Conservation (phyloP, 2,888 invertebrate genomes). For the Caenorhabditis becei region DNA sequence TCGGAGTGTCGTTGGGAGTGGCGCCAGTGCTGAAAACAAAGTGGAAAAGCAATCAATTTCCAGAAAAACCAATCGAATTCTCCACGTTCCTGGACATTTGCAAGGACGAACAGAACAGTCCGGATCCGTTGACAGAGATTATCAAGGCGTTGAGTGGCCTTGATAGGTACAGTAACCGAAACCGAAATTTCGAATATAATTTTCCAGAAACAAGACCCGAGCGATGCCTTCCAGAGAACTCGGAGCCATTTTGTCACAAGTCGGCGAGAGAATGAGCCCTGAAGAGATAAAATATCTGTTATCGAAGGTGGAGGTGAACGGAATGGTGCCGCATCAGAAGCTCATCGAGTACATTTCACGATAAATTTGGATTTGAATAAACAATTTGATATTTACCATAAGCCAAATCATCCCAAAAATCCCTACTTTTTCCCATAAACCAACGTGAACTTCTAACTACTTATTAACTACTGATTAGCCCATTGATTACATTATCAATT, state of each 20-base stretch:
- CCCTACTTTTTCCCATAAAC: too few relatives aligned
- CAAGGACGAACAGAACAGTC: conserved; percentile 64
- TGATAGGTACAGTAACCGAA: conserved; percentile 55
- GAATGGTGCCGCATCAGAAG: conserved; percentile 71
- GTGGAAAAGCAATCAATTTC: too few relatives aligned
- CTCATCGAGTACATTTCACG: conserved; percentile 67
- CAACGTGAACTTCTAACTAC: too few relatives aligned
- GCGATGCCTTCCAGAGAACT: conserved; percentile 65
- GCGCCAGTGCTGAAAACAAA: too few relatives aligned
- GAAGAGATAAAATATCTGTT: conserved; percentile 66
- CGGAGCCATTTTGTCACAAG: conserved; percentile 53
- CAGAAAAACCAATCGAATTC: conserved; percentile 67
- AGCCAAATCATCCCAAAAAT: too few relatives aligned
- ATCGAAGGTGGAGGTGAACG: conserved; percentile 64
- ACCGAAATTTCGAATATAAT: background rate
- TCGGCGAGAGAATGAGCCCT: conserved; percentile 65
- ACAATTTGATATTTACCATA: background rate
- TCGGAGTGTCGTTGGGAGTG: too few relatives aligned
- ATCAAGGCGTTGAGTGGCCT: conserved; percentile 69
- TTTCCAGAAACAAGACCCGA: conserved; percentile 53
- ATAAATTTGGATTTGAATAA: conserved; percentile 1
- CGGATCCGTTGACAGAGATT: conserved; percentile 66
- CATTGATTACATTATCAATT: too few relatives aligned
- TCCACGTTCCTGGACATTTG: conserved; percentile 66
- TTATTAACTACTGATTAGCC: too few relatives aligned